A percentile compares a stretch with the other conserved stretches of the same genome.
phyloP scores from a whole-genome alignment of 2,797 vertebrate species.

The Otolemur crassicaudatus region DNA sequence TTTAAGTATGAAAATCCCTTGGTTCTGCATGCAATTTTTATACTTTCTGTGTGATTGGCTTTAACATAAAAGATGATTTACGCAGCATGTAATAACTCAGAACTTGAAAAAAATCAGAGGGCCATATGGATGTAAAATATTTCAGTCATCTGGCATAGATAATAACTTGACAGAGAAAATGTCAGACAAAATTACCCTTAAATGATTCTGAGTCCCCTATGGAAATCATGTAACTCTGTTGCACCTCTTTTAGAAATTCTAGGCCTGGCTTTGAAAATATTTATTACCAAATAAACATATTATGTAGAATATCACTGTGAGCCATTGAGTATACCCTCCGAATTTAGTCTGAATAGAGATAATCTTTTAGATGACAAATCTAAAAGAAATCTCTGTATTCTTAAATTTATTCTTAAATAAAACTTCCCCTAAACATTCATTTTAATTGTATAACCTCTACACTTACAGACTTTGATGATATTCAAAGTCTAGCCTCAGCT shows the following conservation, averaged over 20 bases:
- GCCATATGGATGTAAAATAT: constrained; percentile 70
- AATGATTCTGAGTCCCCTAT: constrained; percentile 47
- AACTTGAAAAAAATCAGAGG: constrained; percentile 60
- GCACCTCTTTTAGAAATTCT: constrained; percentile 32
- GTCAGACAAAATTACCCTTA: constrained; percentile 71
- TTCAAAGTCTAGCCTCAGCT: background rate
- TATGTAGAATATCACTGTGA: constrained; percentile 11
- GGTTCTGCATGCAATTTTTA: constrained; percentile 38
- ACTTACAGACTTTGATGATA: background rate
- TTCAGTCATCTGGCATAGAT: constrained; percentile 65
- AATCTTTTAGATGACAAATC: constrained; percentile 31
- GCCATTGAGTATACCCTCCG: constrained; percentile 27
- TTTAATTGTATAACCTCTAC: background rate
- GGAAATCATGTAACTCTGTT: background rate
- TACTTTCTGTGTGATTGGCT: constrained; percentile 24
- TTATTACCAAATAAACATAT: constrained; percentile 64
- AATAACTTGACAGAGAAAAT: constrained; percentile 70
- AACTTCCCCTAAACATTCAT: background rate
- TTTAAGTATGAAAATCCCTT: constrained; percentile 31
- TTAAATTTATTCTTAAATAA: constrained; percentile 32
- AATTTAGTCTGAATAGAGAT: background rate
- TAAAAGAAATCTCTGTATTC: constrained; percentile 36
- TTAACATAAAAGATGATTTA: constrained; percentile 60
- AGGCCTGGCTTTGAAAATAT: constrained; percentile 24
- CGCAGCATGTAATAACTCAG: constrained; percentile 41